Percentiles rank a stretch among this genome's conserved stretches.
Evolutionary conservation across 2,113 vertebrate genomes (phyloP).

Genomic region (Atrichornis clamosus): DNA sequence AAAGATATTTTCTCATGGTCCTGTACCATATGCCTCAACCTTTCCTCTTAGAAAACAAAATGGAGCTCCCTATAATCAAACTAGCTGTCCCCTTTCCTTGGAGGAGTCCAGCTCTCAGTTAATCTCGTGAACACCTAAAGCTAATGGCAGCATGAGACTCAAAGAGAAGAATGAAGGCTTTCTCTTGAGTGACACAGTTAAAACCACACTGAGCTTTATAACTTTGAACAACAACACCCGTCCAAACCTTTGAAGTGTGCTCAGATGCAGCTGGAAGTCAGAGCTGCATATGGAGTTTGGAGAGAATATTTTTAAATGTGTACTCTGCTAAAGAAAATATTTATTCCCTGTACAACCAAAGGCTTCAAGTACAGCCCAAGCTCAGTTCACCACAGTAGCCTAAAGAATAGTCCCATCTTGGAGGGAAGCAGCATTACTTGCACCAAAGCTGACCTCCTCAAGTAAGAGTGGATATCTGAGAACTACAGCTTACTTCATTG

Average conservation of each 20-base stretch:
- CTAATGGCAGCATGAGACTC: neutral
- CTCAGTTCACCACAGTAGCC: neutral
- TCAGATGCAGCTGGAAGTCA: neutral
- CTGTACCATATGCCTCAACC: neutral
- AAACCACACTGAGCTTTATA: neutral
- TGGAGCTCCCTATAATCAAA: neutral
- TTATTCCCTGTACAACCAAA: neutral
- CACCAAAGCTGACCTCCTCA: neutral
- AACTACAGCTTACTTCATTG: neutral
- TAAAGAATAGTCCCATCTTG: neutral
- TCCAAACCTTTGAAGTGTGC: neutral
- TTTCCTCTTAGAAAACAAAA: neutral
- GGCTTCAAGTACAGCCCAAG: neutral
- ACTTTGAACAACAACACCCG: neutral
- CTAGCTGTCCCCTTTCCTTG: neutral
- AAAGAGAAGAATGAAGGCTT: neutral
- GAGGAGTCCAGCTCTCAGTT: neutral
- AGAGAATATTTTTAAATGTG: neutral
- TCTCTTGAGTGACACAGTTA: neutral
- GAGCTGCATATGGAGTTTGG: neutral
- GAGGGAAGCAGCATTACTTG: neutral
- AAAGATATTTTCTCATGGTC: neutral
- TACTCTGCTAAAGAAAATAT: neutral
- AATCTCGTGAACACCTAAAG: neutral
- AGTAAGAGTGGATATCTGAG: neutral